Conservation (phyloP, 2,113 vertebrate species). For the Ploceus nigricollis region DNA sequence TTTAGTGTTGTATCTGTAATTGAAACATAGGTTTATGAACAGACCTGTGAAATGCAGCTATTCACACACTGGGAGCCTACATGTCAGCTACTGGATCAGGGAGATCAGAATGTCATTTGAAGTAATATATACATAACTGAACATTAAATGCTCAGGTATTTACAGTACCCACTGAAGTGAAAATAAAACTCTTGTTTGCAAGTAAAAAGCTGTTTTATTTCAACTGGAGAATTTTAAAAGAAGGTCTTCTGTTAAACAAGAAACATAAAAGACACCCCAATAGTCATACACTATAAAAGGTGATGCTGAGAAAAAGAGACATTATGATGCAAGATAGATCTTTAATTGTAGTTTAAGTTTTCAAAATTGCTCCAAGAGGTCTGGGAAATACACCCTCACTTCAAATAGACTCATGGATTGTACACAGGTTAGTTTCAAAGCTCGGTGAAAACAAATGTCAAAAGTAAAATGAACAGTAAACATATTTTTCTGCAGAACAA, state of each 20-base stretch:
- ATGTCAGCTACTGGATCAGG: not conserved
- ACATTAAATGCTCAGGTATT: not conserved
- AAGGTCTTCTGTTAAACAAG: not conserved
- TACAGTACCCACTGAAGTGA: not conserved
- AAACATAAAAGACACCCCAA: not conserved
- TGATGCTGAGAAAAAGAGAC: not conserved
- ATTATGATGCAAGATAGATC: not conserved
- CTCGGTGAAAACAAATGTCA: not conserved
- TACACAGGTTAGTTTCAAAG: not conserved
- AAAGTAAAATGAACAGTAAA: not conserved
- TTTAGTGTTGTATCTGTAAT: not conserved
- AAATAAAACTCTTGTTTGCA: not conserved
- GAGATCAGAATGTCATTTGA: not conserved
- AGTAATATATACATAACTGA: not conserved
- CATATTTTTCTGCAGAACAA: not conserved
- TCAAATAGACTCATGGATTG: not conserved
- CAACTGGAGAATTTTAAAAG: not conserved
- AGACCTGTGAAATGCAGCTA: not conserved
- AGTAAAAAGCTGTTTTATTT: not conserved
- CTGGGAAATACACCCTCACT: not conserved
- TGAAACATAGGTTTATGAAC: not conserved
- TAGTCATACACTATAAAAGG: not conserved
- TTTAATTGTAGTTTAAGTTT: not conserved
- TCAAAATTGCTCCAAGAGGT: not conserved
- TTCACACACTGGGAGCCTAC: accelerated